Percentiles rank a stretch among this genome's conserved stretches.
phyloP scores from a whole-genome alignment of 2,113 vertebrate species.

The Cynoglossus semilaevis region DNA sequence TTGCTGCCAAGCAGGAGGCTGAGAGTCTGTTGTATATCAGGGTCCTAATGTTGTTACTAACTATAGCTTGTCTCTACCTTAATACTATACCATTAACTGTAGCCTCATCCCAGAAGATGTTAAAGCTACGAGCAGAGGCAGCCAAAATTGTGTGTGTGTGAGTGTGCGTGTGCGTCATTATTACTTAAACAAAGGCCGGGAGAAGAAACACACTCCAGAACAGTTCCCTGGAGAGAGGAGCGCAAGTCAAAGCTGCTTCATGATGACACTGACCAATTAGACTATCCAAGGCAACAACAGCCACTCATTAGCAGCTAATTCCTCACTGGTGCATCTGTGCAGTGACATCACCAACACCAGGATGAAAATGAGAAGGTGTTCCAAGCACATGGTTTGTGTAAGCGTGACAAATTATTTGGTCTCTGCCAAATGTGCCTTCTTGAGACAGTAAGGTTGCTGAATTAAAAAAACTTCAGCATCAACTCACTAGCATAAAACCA shows the following conservation, averaged over 20 bases:
- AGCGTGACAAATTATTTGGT: too few relatives aligned
- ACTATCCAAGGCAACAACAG: slow-evolving; percentile 51
- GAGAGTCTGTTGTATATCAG: slow-evolving; percentile 35
- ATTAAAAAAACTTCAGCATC: too few relatives aligned
- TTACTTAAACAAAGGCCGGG: slow-evolving; percentile 19
- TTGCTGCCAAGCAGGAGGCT: not conserved
- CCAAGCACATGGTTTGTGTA: too few relatives aligned
- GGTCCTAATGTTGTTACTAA: slow-evolving; percentile 36
- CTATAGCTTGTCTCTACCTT: slow-evolving; percentile 36
- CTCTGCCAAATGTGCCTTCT: too few relatives aligned
- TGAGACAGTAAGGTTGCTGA: too few relatives aligned
- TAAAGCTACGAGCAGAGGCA: slow-evolving; percentile 25
- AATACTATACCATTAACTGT: slow-evolving; percentile 45
- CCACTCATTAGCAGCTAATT: slow-evolving; percentile 46
- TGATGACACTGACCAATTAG: slow-evolving; percentile 44
- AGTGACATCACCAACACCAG: slow-evolving; percentile 39
- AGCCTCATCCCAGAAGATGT: slow-evolving; percentile 30
- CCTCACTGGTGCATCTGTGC: slow-evolving; percentile 55
- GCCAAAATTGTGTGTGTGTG: slow-evolving; percentile 32
- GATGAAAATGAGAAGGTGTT: too few relatives aligned
- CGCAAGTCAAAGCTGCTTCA: slow-evolving; percentile 16
- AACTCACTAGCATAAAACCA: too few relatives aligned
- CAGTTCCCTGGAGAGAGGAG: slow-evolving; percentile 10
- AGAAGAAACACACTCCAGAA: slow-evolving; percentile 25
- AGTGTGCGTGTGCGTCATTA: slow-evolving; percentile 43